Base-by-base conservation (phyloP, 1,140 invertebrate genomes). In the Camponotus vicinus region DNA sequence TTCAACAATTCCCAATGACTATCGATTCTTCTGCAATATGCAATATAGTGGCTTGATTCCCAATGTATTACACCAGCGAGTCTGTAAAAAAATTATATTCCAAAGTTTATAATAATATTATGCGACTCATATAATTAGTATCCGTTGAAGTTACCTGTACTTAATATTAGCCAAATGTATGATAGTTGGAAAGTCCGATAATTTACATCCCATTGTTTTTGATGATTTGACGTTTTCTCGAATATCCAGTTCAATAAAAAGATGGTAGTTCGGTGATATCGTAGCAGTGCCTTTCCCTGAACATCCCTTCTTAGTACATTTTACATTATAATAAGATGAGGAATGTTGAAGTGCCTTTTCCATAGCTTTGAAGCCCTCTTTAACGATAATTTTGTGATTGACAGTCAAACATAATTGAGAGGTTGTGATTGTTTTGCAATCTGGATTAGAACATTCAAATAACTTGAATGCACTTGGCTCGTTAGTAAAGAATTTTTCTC, bases 21-120 rank as follows among this genome's bases (percentile, higher is more conserved):
- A 57, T 57, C 55, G 55, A 57, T 57, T 57, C 55, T 57, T 57
- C 55, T 57, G 55, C 55, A 57, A 57, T 57, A 57, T 57, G 55
- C 55, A 7, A 57, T 5, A 57, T 57, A 57, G 55, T 57, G 55
- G 55, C 55, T 18, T 57, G 55, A 57, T 57, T 57, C 55, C 18
- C 13, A 57, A 57, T 57, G 55, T 57, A 57, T 57, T n/a, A 4
- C 55, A 57, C 55, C 55, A 18, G 55, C 55, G 55, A 57, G 55
- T 57, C 55, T 57, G 55, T 57, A 4, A 57, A 57, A 57, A 57
- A n/a, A n/a, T 40, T 40, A 7, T 40, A 40, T 40, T 40, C 40
- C 40, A 40, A 57, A 57, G n/a, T 57, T 57, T 57, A 57, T 57
- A 57, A 57, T 21, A 40, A 40, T 40, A 40, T 40, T 40, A 40